Conservation (phyloP, 2,797 vertebrate genomes). For the Eurystomus glaucurus region DNA sequence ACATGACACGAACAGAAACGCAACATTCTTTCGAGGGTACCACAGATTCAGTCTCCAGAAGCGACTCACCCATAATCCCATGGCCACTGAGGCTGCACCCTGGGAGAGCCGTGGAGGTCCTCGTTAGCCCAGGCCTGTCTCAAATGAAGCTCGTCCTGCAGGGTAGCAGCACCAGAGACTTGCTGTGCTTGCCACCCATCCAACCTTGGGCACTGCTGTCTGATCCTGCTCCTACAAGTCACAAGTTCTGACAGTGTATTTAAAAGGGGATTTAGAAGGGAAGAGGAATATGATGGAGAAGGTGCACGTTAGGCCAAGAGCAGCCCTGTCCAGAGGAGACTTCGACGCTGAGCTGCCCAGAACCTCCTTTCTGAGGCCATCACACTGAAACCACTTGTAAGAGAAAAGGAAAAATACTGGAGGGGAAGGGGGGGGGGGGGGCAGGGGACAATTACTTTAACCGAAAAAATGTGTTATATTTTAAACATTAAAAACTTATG, state of each 20-base stretch:
- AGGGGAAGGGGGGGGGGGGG: background rate
- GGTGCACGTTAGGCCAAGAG: accelerated
- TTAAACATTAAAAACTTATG: constrained; percentile 60
- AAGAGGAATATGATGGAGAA: background rate
- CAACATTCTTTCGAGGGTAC: background rate
- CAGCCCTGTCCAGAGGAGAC: background rate
- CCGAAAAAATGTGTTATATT: constrained; percentile 54
- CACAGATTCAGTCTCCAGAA: background rate
- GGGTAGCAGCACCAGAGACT: background rate
- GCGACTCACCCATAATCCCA: accelerated
- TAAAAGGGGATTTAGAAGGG: background rate
- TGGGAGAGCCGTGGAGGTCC: accelerated
- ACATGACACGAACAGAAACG: accelerated
- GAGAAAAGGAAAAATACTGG: background rate
- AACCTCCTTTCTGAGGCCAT: background rate
- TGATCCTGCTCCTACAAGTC: background rate
- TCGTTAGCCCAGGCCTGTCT: accelerated
- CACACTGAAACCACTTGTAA: background rate
- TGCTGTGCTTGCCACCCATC: accelerated
- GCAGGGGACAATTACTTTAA: constrained; percentile 48
- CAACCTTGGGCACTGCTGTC: accelerated
- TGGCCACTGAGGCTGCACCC: accelerated
- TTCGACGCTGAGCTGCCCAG: accelerated
- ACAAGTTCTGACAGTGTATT: background rate
- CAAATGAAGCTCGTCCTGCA: accelerated